Evolutionary conservation across 1,140 invertebrate genomes (phyloP), one percentile per base, ranked within the genome.

Genomic region (Steinernema khuongi): DNA sequence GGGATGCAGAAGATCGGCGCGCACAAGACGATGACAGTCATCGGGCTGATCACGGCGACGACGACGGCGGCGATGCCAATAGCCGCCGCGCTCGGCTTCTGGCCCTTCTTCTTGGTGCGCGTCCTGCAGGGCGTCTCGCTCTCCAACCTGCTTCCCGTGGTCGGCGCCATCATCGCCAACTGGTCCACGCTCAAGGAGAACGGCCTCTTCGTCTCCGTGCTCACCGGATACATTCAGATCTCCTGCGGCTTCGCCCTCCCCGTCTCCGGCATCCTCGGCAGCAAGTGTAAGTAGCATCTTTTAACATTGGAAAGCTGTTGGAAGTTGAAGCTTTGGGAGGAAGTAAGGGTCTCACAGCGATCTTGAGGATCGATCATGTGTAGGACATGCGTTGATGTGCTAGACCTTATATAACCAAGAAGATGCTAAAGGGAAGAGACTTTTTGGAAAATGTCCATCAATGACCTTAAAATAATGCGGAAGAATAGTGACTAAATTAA

Each of bases 171-270:
- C 17, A 69, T 76, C 1, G 71, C 69, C 17, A 73, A 76, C 36
- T 78, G 76, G 76, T 44, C 74, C 0, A 32, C 74, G 19, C 28
- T 74, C 1, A 41, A 76, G 26, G 74, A 78, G 31, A 78, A 76
- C 31, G 76, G 76, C 0, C 28, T 78, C 1, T 78, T 78, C 29
- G 67, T 78, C 26, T 70, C 76, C n/a, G 74, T 76, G n/a, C 71
- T 78, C 7, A 70, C 76, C 7, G 76, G 69, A n/a, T 70, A 73
- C 26, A 74, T 78, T 1, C 72, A 78, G 66, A 26, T 78, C 19
- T 60, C 68, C 11, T 67, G 74, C n/a, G 66, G 73, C 1, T 73
- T 78, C 67, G 72, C 76, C 17, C 75, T 78, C 70, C 76, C 76
- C 1, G 33, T 78, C n/a, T 43, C 68, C 26, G 76, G 74, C 29